phyloP scores from a whole-genome alignment of 2,888 invertebrate genomes.

The Gandaritis pyraliata region DNA sequence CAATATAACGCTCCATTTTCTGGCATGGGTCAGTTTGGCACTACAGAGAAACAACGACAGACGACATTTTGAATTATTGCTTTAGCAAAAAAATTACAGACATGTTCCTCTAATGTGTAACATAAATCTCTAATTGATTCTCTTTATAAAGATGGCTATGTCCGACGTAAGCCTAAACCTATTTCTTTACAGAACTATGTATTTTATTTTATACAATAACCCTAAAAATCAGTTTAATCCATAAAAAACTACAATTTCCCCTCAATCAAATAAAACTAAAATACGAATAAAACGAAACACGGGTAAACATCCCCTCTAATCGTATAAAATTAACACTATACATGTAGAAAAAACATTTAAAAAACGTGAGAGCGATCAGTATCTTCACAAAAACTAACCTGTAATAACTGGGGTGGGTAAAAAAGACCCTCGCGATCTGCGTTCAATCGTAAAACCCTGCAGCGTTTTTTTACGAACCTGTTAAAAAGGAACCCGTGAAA shows the following conservation, averaged over 20 bases:
- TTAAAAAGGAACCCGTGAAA: constrained; percentile 41
- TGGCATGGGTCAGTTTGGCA: constrained; percentile 30
- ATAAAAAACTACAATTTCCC: not conserved
- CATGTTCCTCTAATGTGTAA: not conserved
- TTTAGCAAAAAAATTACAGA: constrained; percentile 22
- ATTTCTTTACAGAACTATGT: too few species aligned
- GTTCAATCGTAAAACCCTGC: constrained; percentile 66
- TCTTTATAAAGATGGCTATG: too few species aligned
- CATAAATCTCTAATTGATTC: too few species aligned
- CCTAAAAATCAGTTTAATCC: not conserved
- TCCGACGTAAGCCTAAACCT: too few species aligned
- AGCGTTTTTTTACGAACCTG: constrained; percentile 71
- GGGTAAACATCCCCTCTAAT: constrained; percentile 74
- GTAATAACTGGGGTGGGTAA: constrained; percentile 52
- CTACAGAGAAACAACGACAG: constrained; percentile 24
- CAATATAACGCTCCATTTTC: constrained; percentile 35
- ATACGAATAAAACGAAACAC: constrained; percentile 48
- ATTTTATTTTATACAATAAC: too few species aligned
- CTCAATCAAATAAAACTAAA: constrained; percentile 6
- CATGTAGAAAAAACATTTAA: constrained; percentile 62
- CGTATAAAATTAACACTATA: constrained; percentile 67
- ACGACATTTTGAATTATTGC: constrained; percentile 18
- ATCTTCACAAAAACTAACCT: constrained; percentile 71
- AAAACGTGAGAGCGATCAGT: constrained; percentile 80
- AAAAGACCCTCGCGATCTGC: constrained; percentile 60